These are phyloP conservation scores for Colius striatus DNA, from an alignment of 2,113 vertebrate species.

Conservation along the genomic window DNA sequence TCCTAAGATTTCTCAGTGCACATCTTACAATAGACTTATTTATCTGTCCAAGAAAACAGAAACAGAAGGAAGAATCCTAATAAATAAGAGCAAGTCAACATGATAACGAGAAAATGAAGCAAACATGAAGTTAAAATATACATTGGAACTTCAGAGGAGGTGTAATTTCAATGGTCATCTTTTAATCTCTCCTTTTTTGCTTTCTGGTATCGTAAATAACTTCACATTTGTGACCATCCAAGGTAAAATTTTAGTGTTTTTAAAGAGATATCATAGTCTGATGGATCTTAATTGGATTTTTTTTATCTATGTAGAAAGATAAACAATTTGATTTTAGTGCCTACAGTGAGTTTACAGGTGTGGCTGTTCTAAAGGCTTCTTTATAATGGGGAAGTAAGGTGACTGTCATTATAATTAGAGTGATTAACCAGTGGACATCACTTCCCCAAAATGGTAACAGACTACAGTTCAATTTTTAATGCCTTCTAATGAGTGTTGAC, in stretches of 20 bases:
- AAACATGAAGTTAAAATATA: neutral
- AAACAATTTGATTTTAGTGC: neutral
- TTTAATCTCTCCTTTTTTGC: neutral
- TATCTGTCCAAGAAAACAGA: neutral
- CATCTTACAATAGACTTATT: neutral
- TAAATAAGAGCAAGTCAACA: neutral
- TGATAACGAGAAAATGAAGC: neutral
- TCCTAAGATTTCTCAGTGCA: neutral
- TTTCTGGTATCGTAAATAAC: neutral
- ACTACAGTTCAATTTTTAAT: too few relatives aligned
- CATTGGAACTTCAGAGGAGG: neutral
- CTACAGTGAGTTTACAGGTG: neutral
- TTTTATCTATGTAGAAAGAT: neutral
- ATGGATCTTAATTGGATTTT: slow-evolving; percentile 17
- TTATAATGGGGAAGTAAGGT: neutral
- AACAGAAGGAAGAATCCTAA: neutral
- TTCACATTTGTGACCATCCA: neutral
- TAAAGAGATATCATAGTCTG: neutral
- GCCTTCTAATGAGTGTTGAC: too few relatives aligned
- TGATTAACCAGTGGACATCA: too few relatives aligned
- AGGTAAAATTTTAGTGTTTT: neutral
- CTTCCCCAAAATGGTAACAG: too few relatives aligned
- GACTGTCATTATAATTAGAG: too few relatives aligned
- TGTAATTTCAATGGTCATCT: neutral
- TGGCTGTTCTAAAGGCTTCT: neutral